phyloP scores from a whole-genome alignment of 2,797 vertebrate genomes.

The Myotis findleyi region DNA sequence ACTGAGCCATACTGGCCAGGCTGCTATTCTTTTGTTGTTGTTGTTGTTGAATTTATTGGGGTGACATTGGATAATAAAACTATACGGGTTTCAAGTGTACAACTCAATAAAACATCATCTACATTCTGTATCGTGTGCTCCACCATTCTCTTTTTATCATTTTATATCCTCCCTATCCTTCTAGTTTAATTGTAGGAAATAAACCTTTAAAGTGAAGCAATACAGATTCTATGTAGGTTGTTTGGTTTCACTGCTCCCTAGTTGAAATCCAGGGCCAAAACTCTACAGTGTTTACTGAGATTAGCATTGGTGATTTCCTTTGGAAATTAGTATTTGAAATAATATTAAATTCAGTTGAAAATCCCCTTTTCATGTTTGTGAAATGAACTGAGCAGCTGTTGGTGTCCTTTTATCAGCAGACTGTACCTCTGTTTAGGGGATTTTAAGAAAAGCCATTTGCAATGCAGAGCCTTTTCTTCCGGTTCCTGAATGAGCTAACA shows the following conservation, averaged over 20 bases:
- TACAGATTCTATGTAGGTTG: constrained; percentile 78
- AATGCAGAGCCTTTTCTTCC: constrained; percentile 65
- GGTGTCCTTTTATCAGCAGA: constrained; percentile 70
- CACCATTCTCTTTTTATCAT: constrained; percentile 50
- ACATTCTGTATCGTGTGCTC: neutral
- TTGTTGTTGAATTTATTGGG: neutral
- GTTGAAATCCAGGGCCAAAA: constrained; percentile 74
- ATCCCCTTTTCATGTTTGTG: constrained; percentile 78
- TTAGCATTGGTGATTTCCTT: constrained; percentile 77
- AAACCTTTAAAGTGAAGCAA: constrained; percentile 81
- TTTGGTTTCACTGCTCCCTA: constrained; percentile 80
- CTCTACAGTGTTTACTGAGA: constrained; percentile 80
- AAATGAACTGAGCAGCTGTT: constrained; percentile 85
- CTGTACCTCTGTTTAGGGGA: constrained; percentile 71
- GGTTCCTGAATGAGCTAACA: constrained; percentile 64
- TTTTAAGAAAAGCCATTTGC: constrained; percentile 72
- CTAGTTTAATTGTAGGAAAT: constrained; percentile 80
- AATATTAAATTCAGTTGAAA: constrained; percentile 81
- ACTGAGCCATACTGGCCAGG: neutral
- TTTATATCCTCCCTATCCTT: constrained; percentile 71
- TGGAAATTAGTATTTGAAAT: constrained; percentile 81
- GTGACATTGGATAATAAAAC: neutral
- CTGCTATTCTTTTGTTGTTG: neutral
- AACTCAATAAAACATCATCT: neutral
- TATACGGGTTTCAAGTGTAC: neutral